phyloP scores from a whole-genome alignment of 2,888 invertebrate genomes.

The Euphydryas editha region DNA sequence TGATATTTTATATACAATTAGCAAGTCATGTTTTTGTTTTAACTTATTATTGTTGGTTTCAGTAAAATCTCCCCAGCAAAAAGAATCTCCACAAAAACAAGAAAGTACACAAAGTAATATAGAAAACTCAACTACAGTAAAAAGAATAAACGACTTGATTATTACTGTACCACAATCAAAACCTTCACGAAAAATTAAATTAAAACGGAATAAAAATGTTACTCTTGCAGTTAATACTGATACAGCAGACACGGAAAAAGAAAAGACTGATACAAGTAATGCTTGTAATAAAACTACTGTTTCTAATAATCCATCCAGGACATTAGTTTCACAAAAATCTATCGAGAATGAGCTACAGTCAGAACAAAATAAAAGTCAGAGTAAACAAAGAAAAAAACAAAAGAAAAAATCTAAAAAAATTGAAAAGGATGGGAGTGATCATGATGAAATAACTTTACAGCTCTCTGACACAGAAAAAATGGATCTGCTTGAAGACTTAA shows the following conservation, averaged over 20 bases:
- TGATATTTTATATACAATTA: not conserved
- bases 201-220: slow-evolving; percentile 59
- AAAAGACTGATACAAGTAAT: slow-evolving; percentile 39
- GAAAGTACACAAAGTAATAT: slow-evolving; percentile 7
- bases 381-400: slow-evolving; percentile 49
- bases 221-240: slow-evolving; percentile 22
- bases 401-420: slow-evolving; percentile 57
- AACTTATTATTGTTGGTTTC: slow-evolving; percentile 25
- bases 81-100: slow-evolving; percentile 32
- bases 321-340: slow-evolving; percentile 35
- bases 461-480: slow-evolving; percentile 78
- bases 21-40: not conserved
- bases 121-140: slow-evolving; percentile 48
- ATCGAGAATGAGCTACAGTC: slow-evolving; percentile 49
- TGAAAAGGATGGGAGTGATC: slow-evolving; percentile 65
- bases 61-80: slow-evolving; percentile 44
- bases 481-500: slow-evolving; percentile 75
- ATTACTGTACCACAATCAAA: slow-evolving; percentile 70
- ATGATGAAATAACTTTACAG: slow-evolving; percentile 76
- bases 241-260: slow-evolving; percentile 45
- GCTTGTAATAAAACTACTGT: slow-evolving; percentile 26
- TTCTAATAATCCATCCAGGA: slow-evolving; percentile 38
- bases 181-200: slow-evolving; percentile 66
- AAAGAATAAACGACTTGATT: slow-evolving; percentile 60
- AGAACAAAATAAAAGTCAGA: slow-evolving; percentile 36